Evolutionary conservation across 2,888 invertebrate species (phyloP), one percentile per base, ranked within the genome.

Genomic region (Scelioninae gen. 1): DNA sequence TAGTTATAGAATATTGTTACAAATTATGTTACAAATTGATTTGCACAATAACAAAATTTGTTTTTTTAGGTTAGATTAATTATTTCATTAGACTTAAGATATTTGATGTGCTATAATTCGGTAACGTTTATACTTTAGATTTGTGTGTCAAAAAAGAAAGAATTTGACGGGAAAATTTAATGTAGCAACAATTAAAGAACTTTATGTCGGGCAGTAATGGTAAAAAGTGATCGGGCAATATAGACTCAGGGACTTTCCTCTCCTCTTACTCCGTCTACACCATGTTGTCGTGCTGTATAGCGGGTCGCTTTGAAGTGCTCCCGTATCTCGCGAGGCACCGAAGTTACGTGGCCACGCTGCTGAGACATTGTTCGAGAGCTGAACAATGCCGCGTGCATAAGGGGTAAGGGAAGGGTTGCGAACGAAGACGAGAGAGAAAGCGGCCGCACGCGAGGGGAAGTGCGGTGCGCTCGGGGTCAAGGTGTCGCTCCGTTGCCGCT

Each of bases 401-500:
- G 45, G 56, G 15, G 55, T 43, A 16, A 15, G 23, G 16, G 16
- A 6, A n/a, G 1, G n/a, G n/a, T n/a, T 23, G 31, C 62, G 32
- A 60, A n/a, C 16, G 40, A 16, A 63, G 45, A 47, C 66, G 43
- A 66, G 40, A 66, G 66, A 62, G 60, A 60, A 58, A 69, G 69
- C 56, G 32, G 11, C 47, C n/a, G 43, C 55, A 16, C 11, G 40
- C 38, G 60, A 65, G 43, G 51, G 58, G 66, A 66, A 58, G 58
- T 49, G 43, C 10, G 34, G 29, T 51, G 66, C 66, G 81, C 85
- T 84, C 83, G 87, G 86, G 87, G 88, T 88, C 88, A 88, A 88
- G 87, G 87, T 86, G 86, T 87, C 86, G 88, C 87, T 88, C 86
- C 86, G 87, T 87, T 87, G 88, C 86, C 87, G 86, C 86, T 84